Conservation (phyloP, 2,888 invertebrate species). For the Unio pictorum region DNA sequence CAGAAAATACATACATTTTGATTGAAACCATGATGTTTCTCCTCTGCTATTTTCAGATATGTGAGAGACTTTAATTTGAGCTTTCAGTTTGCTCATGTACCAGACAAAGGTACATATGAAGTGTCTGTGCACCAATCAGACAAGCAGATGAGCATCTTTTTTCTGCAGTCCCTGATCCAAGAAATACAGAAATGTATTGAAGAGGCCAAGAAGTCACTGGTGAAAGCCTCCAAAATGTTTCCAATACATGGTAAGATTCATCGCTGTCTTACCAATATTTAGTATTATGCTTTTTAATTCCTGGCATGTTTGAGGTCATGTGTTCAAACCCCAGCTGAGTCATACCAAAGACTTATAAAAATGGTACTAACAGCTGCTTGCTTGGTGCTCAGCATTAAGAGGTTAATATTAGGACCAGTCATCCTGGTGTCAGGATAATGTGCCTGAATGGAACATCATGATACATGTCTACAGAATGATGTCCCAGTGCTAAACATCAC, state of each 20-base stretch:
- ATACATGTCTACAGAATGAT: too few relatives aligned
- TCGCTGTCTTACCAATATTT: background rate
- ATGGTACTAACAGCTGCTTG: too few relatives aligned
- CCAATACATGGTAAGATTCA: conserved; percentile 71
- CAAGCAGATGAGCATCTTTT: background rate
- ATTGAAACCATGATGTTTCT: background rate
- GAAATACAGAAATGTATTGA: conserved; percentile 64
- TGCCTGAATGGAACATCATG: too few relatives aligned
- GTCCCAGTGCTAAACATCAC: too few relatives aligned
- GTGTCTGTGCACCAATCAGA: background rate
- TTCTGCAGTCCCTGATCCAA: conserved; percentile 49
- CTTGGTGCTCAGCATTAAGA: too few relatives aligned
- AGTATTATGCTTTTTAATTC: too few relatives aligned
- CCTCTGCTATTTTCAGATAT: conserved; percentile 13
- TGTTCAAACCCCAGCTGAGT: too few relatives aligned
- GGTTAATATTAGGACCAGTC: too few relatives aligned
- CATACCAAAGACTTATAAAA: too few relatives aligned
- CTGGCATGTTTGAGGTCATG: too few relatives aligned
- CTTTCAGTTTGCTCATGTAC: conserved; percentile 3
- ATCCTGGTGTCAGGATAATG: too few relatives aligned
- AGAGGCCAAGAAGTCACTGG: conserved; percentile 68
- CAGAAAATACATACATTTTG: background rate
- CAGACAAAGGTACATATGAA: conserved; percentile 1
- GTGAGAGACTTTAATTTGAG: conserved; percentile 1
- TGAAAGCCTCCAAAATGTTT: conserved; percentile 69